Evolutionary conservation across 1,140 invertebrate species (phyloP), one percentile per base, ranked within the genome.

Genomic region (Drosophila biarmipes): DNA sequence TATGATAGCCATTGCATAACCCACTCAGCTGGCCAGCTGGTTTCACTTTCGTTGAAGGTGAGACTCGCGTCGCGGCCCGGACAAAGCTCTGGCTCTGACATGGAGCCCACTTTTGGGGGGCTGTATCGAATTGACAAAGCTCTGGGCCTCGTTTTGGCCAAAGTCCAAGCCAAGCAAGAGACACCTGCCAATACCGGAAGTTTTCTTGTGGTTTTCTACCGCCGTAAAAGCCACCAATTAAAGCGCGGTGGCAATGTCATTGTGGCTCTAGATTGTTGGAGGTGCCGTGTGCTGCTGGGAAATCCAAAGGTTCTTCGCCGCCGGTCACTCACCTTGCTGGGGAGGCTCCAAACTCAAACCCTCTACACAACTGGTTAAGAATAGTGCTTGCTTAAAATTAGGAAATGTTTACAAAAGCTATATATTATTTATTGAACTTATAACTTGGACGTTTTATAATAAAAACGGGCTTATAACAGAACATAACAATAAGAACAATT

Each of bases 21-120:
- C 57, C 45, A 45, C 62, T 59, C 46, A 49, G 67, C 54, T 46
- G 52, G 40, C 48, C 58, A 49, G 72, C 68, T 73, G 72, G 59
- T 91, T 91, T 91, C 90, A 91, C 89, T 91, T 91, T 91, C 84
- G 46, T 91, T 91, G 55, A 62, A 29, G 14, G 29, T 43, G 45
- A 31, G 29, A 38, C 27, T 43, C n/a, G 14, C 6, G 10, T 19
- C 17, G 15, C 10, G 40, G 40, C 40, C 17, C 21, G 14, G 6
- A 14, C 6, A 24, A 43, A 24, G 24, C 27, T 55, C 11, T 29
- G 7, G 17, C 40, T 11, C 2, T 8, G 14, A 42, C 27, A n/a
- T 17, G 6, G 52, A 68, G 75, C 55, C 42, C 63, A 76, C 79
- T 89, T 89, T 89, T 54, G 55, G 58, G 58, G 5, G 34, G 15